Evolutionary conservation across 1,140 invertebrate species (phyloP), one percentile per base, ranked within the genome.

Genomic region (Anthonomus grandis): DNA sequence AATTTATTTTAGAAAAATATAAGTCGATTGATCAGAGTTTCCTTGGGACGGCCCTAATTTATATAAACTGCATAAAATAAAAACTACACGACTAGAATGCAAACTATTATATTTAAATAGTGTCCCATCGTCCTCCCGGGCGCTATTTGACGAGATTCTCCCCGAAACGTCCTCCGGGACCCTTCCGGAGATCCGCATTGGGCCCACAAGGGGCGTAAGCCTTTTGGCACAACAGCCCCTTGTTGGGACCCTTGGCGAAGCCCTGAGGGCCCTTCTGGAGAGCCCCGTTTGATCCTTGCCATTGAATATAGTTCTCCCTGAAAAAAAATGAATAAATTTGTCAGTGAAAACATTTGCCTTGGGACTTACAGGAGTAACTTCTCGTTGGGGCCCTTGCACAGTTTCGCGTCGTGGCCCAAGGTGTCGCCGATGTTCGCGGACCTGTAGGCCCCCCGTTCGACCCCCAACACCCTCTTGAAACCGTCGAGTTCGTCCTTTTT

Each of bases 261-360:
- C 60, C 69, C 58, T 70, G 74, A 57, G 55, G 67, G 23, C 70
- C 77, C 62, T 66, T 73, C 68, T 41, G 62, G 9, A 83, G 66
- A 55, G 69, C 72, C 5, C 79, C 75, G 73, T 86, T 81, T 9
- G 84, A 79, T 13, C 85, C 85, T 59, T 82, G 81, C 85, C 85
- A 87, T 9, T 84, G 81, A 12, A 84, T 77, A 70, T 87, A 87
- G 64, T 86, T 84, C 19, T 81, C 79, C 47, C 85, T 87, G 50
- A 53, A 65, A 62, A 22, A 27, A 36, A 18, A 37, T 23, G 10
- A 1, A 13, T 10, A 34, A 34, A 12, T 34, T 34, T 34, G 13
- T 2, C 31, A 1, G 10, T 13, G 31, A 34, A 34, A 13, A 12
- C 31, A 1, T 1, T 34, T 1, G 2, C 15, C 15, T 13, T 34